Evolutionary conservation across 1,140 invertebrate genomes (phyloP).

Genomic region (Anoplophora glabripennis): DNA sequence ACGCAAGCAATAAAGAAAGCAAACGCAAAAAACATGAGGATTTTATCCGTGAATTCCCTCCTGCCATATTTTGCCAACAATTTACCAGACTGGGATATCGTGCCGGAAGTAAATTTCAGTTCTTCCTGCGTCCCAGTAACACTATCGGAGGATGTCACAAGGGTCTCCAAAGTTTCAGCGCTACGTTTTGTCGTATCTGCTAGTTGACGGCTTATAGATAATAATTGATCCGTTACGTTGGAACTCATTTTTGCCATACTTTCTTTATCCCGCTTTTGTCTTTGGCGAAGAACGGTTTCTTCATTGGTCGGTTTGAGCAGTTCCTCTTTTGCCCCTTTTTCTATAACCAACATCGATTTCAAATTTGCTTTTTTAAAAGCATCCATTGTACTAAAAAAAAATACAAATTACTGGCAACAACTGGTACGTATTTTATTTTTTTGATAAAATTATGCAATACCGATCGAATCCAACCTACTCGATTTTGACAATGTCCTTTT

Average conservation of each 20-base stretch:
- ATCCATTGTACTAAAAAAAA: slow-evolving; percentile 58
- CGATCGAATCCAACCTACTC: too few relatives aligned
- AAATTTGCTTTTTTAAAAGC: slow-evolving; percentile 79
- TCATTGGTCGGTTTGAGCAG: slow-evolving; percentile 59
- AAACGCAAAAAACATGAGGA: slow-evolving; percentile 85
- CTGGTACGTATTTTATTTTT: too few relatives aligned
- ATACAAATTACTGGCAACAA: not conserved
- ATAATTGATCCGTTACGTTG: slow-evolving; percentile 77
- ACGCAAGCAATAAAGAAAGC: slow-evolving; percentile 90
- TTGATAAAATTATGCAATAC: too few relatives aligned
- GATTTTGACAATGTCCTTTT: too few relatives aligned
- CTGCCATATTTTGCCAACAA: slow-evolving; percentile 91
- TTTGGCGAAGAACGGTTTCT: slow-evolving; percentile 57
- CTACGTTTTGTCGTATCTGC: slow-evolving; percentile 82
- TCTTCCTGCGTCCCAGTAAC: slow-evolving; percentile 77
- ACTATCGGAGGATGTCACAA: slow-evolving; percentile 67
- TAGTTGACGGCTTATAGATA: slow-evolving; percentile 77
- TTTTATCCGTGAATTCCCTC: slow-evolving; percentile 91
- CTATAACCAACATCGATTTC: slow-evolving; percentile 68
- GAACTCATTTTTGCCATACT: slow-evolving; percentile 63
- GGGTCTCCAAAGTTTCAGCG: slow-evolving; percentile 77
- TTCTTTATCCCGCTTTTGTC: slow-evolving; percentile 64
- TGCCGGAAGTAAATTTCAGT: slow-evolving; percentile 78
- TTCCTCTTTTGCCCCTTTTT: slow-evolving; percentile 69
- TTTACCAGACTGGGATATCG: slow-evolving; percentile 84